Base-by-base conservation (phyloP, 2,888 invertebrate genomes). In the Rapana venosa region DNA sequence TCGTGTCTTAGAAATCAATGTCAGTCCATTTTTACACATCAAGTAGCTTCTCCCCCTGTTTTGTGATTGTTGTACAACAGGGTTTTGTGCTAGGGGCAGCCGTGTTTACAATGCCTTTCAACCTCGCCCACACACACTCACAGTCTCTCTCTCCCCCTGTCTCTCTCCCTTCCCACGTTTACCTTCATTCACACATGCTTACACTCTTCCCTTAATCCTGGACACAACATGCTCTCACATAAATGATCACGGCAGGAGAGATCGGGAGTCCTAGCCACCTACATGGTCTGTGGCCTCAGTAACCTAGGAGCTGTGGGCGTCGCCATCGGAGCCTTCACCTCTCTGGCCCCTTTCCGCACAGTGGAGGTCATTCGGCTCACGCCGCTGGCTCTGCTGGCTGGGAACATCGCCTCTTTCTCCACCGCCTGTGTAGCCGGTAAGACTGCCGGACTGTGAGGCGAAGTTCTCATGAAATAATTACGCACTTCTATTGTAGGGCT, bases 351-450 rank as follows among this genome's bases (percentile, higher is more conserved):
- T 0, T 70, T 58, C 30, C 90, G 92, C 61, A 0, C 81, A 0
- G 36, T 58, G 8, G 93, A 92, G 11, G 32, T 91, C 17, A 88
- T 90, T 13, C 88, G 61, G n/a, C 36, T 91, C 6, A 90, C 90
- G 2, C 6, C 90, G 0, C 85, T 90, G 70, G 89, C 91, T 0
- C 77, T 92, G 22, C 20, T 92, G n/a, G 89, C 90, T 0, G 92
- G 92, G 15, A 92, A 91, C 20, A 61, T 93, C 15, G 92, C 93
- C 0, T 92, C 92, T 83, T 92, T 92, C 90, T 87, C 92, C 20
- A 93, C 93, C 13, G 93, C 93, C 2, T 92, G 93, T 88, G 91
- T 92, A 2, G 93, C 93, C 47, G 93, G 93, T 92, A 87, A 79
- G 83, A n/a, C 11, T 26, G 70, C n/a, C n/a, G n/a, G n/a, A n/a